Percentiles rank a stretch among this genome's conserved stretches.
These are phyloP conservation scores for Hemistola chrysoprasaria DNA, from an alignment of 2,888 invertebrate species.

Conservation along the genomic window DNA sequence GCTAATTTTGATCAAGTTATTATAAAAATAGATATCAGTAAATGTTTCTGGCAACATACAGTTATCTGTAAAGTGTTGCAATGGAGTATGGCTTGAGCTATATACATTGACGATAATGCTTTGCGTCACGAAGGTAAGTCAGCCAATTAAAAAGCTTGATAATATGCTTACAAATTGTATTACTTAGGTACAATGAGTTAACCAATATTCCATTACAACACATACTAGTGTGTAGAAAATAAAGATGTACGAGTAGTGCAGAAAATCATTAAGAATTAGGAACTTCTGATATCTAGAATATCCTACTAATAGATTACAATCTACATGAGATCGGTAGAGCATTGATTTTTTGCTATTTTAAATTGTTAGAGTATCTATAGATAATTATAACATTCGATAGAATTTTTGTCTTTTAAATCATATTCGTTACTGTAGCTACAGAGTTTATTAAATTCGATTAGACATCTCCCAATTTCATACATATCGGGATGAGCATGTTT, in stretches of 20 bases:
- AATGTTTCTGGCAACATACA: conserved; percentile 53
- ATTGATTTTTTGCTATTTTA: conserved; percentile 50
- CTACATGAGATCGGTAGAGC: conserved; percentile 53
- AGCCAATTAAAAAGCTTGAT: conserved; percentile 45
- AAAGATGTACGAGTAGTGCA: conserved; percentile 29
- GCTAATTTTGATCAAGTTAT: no score
- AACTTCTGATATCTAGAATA: conserved; percentile 30
- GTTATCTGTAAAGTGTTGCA: conserved; percentile 70
- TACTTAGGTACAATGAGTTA: conserved; percentile 33
- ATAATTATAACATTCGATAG: conserved; percentile 46
- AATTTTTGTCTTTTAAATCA: conserved; percentile 53
- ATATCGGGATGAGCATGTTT: conserved; percentile 73
- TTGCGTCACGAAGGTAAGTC: conserved; percentile 64
- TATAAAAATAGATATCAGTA: neutral
- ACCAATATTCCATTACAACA: conserved; percentile 80
- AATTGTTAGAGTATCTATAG: conserved; percentile 50
- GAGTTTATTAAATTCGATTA: conserved; percentile 46
- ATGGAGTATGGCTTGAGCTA: conserved; percentile 80
- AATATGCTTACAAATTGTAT: conserved; percentile 50
- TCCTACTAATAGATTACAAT: conserved; percentile 45
- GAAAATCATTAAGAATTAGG: conserved; percentile 45
- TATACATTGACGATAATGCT: conserved; percentile 58
- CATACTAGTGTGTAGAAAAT: conserved; percentile 53
- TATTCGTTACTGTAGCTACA: conserved; percentile 57
- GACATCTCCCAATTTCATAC: conserved; percentile 63